phyloP scores from a whole-genome alignment of 2,797 vertebrate species.

The Malurus splendens region DNA sequence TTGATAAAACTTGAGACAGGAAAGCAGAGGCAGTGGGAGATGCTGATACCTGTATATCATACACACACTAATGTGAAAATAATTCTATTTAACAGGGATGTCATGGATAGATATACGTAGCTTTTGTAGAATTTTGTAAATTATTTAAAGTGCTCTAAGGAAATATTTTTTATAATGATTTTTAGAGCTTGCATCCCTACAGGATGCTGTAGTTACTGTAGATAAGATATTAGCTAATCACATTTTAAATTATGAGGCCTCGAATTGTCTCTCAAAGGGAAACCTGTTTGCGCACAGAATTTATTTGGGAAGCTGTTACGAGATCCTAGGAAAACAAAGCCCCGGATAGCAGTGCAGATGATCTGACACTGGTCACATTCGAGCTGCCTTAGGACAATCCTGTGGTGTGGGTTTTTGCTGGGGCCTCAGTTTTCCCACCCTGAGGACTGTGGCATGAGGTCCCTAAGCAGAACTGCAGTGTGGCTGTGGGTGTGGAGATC shows the following conservation, averaged over 20 bases:
- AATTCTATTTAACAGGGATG: conserved; percentile 51
- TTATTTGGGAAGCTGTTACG: not conserved
- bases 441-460: not conserved
- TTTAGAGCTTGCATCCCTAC: conserved; percentile 19
- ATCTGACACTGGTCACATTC: not conserved
- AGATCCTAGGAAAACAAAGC: not conserved
- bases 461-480: not conserved
- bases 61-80: conserved; percentile 6
- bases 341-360: not conserved
- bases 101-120: not conserved
- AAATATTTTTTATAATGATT: conserved; percentile 63
- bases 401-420: not conserved
- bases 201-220: not conserved
- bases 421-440: not conserved
- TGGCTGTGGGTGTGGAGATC: not conserved
- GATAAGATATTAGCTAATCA: conserved; percentile 12
- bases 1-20: not conserved
- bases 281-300: not conserved
- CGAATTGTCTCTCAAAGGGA: not conserved
- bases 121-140: conserved; percentile 70
- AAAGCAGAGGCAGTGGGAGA: not conserved
- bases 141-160: conserved; percentile 66
- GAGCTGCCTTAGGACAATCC: not conserved
- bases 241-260: conserved; percentile 41
- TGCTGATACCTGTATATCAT: not conserved